Evolutionary conservation across 2,797 vertebrate genomes (phyloP).

Genomic region (Vultur gryphus): DNA sequence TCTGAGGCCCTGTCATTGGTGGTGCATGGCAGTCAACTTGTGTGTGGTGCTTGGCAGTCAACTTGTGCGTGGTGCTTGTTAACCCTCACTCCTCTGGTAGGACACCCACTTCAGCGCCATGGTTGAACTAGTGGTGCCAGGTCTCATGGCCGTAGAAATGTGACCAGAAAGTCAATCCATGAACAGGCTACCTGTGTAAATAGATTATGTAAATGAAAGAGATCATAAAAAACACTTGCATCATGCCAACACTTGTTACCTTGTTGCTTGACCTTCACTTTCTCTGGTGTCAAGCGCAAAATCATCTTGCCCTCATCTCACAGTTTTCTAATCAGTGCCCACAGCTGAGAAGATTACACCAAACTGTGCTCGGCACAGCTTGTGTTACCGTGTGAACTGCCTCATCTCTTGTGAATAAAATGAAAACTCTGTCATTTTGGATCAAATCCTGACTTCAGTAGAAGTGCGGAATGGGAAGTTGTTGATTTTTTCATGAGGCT

Average conservation of each 20-base stretch:
- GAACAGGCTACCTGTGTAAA: not conserved
- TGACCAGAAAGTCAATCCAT: not conserved
- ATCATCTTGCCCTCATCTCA: not conserved
- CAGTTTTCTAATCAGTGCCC: not conserved
- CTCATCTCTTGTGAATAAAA: not conserved
- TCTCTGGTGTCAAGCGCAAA: not conserved
- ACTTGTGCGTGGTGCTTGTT: not conserved
- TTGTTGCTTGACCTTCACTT: not conserved
- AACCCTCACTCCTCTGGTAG: not conserved
- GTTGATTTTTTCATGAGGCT: not conserved
- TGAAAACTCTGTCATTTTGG: not conserved
- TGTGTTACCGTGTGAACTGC: not conserved
- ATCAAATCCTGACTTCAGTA: not conserved
- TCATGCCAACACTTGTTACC: fast-evolving
- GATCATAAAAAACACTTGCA: not conserved
- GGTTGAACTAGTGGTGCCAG: not conserved
- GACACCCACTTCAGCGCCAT: fast-evolving
- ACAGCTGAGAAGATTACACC: not conserved
- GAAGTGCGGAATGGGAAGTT: not conserved
- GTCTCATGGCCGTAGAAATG: not conserved
- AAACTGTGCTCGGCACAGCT: not conserved
- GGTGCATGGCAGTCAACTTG: not conserved
- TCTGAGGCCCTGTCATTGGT: not conserved
- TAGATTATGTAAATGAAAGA: not conserved
- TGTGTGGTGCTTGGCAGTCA: fast-evolving